A percentile compares a stretch with the other conserved stretches of the same genome.
These are phyloP conservation scores for Papilio dardanus DNA, from an alignment of 1,140 invertebrate species.

Conservation along the genomic window DNA sequence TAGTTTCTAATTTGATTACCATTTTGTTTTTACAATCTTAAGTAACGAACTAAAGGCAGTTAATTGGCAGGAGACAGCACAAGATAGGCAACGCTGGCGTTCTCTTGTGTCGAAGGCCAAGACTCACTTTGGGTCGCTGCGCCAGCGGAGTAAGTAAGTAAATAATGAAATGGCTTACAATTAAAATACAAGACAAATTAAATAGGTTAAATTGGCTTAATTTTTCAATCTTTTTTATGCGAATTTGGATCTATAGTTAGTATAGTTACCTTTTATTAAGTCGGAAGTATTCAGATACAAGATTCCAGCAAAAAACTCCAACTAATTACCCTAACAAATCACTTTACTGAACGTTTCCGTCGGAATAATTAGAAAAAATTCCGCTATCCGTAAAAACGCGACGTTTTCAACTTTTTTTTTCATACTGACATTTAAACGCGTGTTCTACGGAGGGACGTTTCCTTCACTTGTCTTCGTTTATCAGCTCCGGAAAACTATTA, in stretches of 20 bases:
- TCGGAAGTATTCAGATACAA: constrained; percentile 12
- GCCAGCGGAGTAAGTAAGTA: no score
- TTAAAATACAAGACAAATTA: background rate
- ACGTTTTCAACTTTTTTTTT: constrained; percentile 49
- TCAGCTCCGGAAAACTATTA: constrained; percentile 68
- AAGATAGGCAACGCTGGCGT: no score
- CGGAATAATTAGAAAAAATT: constrained; percentile 45
- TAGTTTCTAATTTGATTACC: background rate
- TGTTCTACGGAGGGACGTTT: constrained; percentile 53
- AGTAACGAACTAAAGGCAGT: no score
- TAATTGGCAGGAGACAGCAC: no score
- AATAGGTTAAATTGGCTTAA: constrained; percentile 30
- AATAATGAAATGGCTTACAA: no score
- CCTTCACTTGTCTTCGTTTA: constrained; percentile 67
- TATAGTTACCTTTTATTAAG: background rate
- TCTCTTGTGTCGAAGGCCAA: no score
- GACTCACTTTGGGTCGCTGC: no score
- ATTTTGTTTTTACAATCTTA: background rate
- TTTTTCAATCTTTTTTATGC: background rate
- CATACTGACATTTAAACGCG: constrained; percentile 54
- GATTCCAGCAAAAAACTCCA: constrained; percentile 38
- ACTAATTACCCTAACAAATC: constrained; percentile 55
- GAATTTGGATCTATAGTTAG: constrained; percentile 2
- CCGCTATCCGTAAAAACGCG: constrained; percentile 45
- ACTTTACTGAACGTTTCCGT: constrained; percentile 51